Base-by-base conservation (phyloP, 2,888 invertebrate species). In the Hemithea aestivaria region DNA sequence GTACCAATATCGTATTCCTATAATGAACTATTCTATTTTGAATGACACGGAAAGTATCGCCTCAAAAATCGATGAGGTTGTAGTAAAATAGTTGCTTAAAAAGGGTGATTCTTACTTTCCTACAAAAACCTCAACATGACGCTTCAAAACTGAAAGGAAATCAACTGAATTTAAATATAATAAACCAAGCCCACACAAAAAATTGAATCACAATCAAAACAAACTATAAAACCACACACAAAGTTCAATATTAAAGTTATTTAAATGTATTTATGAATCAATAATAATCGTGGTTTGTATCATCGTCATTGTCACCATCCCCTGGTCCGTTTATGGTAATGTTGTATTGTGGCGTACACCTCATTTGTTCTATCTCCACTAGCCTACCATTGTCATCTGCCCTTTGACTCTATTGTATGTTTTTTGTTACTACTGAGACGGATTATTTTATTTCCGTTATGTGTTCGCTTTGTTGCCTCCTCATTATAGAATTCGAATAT, bases 371-470 rank as follows among this genome's bases (percentile, higher is more conserved):
- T 79, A 79, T 79, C 78, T 68, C 48, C 55, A 53, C 56, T 54
- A 54, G 64, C 63, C 56, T 54, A 51, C 54, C 66, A 80, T 84
- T 85, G 85, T 85, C 79, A 76, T 75, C 42, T 83, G 78, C 77
- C 82, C 85, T 85, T 83, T 85, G 85, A 83, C 87, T 83, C 80
- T 45, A 85, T 85, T 87, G 87, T 87, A 58, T 77, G 70, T 82
- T 87, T 85, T 84, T 85, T 85, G 77, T 83, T 65, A 70, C 69
- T 63, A 60, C 67, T 58, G 61, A 63, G 62, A 55, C 60, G 74
- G 83, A 84, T 83, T 76, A 85, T 84, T 87, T 87, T 80, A 87
- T 87, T 83, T 85, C 84, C 85, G 82, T 80, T 82, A 74, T 72
- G 64, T 69, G 63, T 68, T 59, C 50, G 58, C 64, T 79, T 73